These are phyloP conservation scores for Antheraea assamensis DNA, from an alignment of 2,888 invertebrate species.

Conservation along the genomic window DNA sequence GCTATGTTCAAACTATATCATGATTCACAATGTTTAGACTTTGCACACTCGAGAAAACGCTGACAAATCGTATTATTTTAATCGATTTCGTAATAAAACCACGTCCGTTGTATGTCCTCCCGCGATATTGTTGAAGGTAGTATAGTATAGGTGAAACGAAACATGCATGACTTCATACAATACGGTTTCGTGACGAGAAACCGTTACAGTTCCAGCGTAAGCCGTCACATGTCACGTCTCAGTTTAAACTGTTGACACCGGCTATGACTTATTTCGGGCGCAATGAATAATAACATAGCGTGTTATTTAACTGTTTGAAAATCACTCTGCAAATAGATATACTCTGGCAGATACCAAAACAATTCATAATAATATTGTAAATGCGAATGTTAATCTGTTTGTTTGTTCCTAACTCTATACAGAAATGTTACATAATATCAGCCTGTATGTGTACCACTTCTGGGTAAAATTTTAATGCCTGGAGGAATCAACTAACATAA, in stretches of 20 bases:
- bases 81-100: constrained; percentile 6
- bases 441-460: too few relatives aligned
- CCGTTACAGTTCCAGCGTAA: constrained; percentile 17
- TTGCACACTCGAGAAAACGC: not conserved
- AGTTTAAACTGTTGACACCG: constrained; percentile 19
- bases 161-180: constrained; percentile 15
- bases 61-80: not conserved
- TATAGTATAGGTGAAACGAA: constrained; percentile 5
- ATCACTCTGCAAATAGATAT: too few relatives aligned
- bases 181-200: constrained; percentile 21
- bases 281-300: not conserved
- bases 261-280: constrained; percentile 11
- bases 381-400: too few relatives aligned
- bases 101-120: constrained; percentile 6
- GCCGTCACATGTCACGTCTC: constrained; percentile 22
- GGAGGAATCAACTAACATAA: too few relatives aligned
- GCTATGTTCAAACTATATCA: too few relatives aligned
- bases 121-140: too few relatives aligned
- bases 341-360: too few relatives aligned
- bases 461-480: too few relatives aligned
- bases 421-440: too few relatives aligned
- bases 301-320: too few relatives aligned
- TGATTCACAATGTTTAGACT: not conserved
- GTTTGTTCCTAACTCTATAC: too few relatives aligned
- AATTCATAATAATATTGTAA: too few relatives aligned